These are phyloP conservation scores for Andricus quercusramuli DNA, from an alignment of 2,888 invertebrate genomes.

Conservation along the genomic window DNA sequence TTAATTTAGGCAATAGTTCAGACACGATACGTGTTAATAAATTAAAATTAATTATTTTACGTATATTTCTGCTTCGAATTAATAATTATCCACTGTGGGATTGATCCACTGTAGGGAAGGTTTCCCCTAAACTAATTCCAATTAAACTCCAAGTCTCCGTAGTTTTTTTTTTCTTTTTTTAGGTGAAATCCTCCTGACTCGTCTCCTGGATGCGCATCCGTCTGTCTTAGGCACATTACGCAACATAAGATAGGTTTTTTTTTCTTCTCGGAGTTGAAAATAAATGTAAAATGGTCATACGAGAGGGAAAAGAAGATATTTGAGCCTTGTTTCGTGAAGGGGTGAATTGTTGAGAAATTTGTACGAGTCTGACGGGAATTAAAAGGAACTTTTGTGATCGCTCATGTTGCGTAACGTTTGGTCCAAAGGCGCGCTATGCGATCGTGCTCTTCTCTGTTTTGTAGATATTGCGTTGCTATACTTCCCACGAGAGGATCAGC, in stretches of 20 bases:
- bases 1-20: too few relatives aligned
- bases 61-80: too few relatives aligned
- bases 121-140: conserved; percentile 41
- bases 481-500: conserved; percentile 98
- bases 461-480: conserved; percentile 98
- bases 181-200: conserved; percentile 58
- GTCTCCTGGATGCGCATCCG: conserved; percentile 62
- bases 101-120: too few relatives aligned
- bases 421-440: conserved; percentile 99
- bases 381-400: conserved; percentile 49
- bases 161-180: conserved; percentile 54
- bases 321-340: conserved; percentile 55
- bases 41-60: too few relatives aligned
- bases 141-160: conserved; percentile 71
- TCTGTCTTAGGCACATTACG: conserved; percentile 67
- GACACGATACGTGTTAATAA: too few relatives aligned
- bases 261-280: conserved; percentile 1
- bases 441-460: conserved; percentile 98
- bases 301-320: conserved; percentile 53
- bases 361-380: conserved; percentile 72
- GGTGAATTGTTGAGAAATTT: conserved; percentile 62
- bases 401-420: conserved; percentile 97
- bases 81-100: too few relatives aligned
- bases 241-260: conserved; percentile 58
- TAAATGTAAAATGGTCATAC: conserved; percentile 42